A percentile compares a stretch with the other conserved stretches of the same genome.
phyloP scores from a whole-genome alignment of 2,113 vertebrate species.

The Carlito syrichta region DNA sequence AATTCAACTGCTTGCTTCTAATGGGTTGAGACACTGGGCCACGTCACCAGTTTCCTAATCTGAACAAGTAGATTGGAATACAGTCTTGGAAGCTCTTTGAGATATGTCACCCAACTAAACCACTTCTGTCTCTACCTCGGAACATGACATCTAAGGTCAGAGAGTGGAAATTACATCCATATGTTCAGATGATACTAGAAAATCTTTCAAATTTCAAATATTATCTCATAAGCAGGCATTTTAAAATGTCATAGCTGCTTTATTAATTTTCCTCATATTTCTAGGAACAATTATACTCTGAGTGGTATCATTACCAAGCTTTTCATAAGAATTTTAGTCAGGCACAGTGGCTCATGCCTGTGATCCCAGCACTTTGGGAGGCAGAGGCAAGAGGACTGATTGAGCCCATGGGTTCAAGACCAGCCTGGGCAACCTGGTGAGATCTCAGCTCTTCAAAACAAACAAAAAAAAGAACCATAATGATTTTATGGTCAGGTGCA shows the following conservation, averaged over 20 bases:
- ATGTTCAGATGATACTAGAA: background rate
- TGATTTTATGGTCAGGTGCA: no score
- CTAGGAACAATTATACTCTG: background rate
- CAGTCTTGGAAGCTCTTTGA: background rate
- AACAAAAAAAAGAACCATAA: no score
- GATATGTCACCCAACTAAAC: slow-evolving; percentile 37
- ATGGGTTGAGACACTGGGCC: background rate
- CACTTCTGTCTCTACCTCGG: background rate
- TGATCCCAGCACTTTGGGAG: no score
- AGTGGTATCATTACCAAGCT: background rate
- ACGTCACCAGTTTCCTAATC: background rate
- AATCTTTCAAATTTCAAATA: slow-evolving; percentile 27
- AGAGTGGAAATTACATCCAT: slow-evolving; percentile 12
- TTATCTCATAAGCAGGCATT: background rate
- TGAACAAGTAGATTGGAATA: background rate
- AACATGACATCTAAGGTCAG: background rate
- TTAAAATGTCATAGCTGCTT: background rate
- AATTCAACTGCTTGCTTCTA: background rate
- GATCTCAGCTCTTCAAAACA: no score
- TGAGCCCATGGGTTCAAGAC: no score
- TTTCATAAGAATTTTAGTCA: background rate
- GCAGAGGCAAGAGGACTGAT: no score
- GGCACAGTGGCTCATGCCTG: no score
- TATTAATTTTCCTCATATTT: slow-evolving; percentile 5
- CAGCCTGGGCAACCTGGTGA: no score